Evolutionary conservation across 2,113 vertebrate genomes (phyloP).

Genomic region (Sapayoa aenigma): DNA sequence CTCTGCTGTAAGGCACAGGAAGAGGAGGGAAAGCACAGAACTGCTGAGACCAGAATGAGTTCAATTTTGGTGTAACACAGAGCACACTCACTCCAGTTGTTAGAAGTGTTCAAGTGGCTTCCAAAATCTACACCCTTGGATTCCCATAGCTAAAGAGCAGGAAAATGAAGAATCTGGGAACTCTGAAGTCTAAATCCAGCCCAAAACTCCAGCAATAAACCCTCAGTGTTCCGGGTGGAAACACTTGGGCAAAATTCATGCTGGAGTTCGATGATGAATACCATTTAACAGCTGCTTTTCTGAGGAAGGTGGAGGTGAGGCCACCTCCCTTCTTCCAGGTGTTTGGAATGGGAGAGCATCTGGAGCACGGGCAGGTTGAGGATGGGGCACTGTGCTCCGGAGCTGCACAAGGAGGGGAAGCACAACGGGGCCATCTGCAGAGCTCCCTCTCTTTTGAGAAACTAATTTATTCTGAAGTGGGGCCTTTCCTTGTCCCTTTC

Average conservation of each 20-base stretch:
- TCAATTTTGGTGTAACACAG: background rate
- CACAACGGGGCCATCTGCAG: background rate
- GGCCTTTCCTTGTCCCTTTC: background rate
- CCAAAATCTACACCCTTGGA: background rate
- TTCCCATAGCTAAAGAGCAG: background rate
- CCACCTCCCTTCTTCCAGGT: slow-evolving; percentile 12
- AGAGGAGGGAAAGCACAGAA: background rate
- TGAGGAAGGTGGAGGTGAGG: background rate
- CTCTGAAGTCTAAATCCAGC: background rate
- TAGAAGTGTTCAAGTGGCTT: background rate
- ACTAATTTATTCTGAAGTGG: background rate
- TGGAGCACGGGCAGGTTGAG: background rate
- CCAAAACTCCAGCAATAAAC: background rate
- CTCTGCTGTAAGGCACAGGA: background rate
- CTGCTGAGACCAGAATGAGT: background rate
- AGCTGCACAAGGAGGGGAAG: background rate
- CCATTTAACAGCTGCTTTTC: background rate
- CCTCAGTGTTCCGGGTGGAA: background rate
- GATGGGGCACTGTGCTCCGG: background rate
- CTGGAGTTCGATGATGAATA: background rate
- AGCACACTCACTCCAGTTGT: background rate
- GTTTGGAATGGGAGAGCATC: slow-evolving; percentile 11
- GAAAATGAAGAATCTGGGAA: background rate
- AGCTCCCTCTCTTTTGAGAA: background rate
- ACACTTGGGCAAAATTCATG: background rate